A percentile compares a stretch with the other conserved stretches of the same genome.
Evolutionary conservation across 2,888 invertebrate genomes (phyloP).

Genomic region (Aleiodes alternator): DNA sequence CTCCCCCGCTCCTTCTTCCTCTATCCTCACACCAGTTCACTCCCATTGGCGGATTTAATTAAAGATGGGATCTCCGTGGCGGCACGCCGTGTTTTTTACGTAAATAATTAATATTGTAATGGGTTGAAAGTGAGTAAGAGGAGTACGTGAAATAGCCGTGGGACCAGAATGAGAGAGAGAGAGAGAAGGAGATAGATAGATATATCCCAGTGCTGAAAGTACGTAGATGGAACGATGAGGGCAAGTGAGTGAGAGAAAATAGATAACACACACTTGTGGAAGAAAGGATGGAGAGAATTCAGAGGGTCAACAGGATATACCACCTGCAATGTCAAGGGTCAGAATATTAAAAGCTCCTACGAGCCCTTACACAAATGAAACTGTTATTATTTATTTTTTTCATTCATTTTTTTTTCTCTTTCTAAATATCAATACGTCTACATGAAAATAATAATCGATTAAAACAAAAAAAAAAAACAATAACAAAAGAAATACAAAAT

Average conservation of each 20-base stretch:
- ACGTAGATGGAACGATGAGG: constrained; percentile 12
- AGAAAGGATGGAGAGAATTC: constrained; percentile 16
- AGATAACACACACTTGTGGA: constrained; percentile 4
- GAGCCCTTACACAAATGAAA: constrained; percentile 11
- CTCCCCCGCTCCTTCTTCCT: constrained; percentile 9
- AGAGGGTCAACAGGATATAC: constrained; percentile 58
- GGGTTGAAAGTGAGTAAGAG: constrained; percentile 54
- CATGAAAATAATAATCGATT: constrained; percentile 16
- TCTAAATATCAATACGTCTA: constrained; percentile 15
- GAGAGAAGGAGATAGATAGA: constrained; percentile 15
- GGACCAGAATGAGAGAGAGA: constrained; percentile 39
- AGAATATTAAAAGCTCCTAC: constrained; percentile 51
- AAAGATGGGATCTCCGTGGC: constrained; percentile 68
- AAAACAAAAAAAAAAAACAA: background rate
- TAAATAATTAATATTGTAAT: constrained; percentile 71
- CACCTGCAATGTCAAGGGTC: constrained; percentile 57
- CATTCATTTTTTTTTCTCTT: background rate
- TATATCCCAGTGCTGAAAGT: background rate
- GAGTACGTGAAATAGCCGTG: constrained; percentile 24
- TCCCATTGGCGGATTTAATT: constrained; percentile 68
- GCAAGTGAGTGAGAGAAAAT: constrained; percentile 36
- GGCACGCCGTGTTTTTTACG: constrained; percentile 66
- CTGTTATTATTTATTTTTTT: constrained; percentile 11
- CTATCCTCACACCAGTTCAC: constrained; percentile 40
- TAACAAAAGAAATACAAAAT: background rate